Base-by-base conservation (phyloP, 1,140 invertebrate genomes). In the Drosophila bocqueti region DNA sequence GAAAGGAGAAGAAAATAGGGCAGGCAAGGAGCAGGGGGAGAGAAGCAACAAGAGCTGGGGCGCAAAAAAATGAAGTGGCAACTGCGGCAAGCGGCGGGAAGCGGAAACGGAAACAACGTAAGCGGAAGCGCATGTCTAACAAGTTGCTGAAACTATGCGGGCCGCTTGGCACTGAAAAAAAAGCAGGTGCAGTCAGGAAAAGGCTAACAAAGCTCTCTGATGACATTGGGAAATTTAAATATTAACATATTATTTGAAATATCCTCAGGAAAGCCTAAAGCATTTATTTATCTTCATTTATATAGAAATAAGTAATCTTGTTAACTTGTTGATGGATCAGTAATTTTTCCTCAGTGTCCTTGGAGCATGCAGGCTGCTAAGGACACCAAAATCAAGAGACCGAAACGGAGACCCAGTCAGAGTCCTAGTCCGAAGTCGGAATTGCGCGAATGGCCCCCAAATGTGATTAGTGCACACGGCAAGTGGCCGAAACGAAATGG, bases 81-180 rank as follows among this genome's bases (percentile, higher is more conserved):
- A 84, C 66, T 71, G 75, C 71, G 61, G 71, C 49, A 26, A 62
- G 66, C 54, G 62, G 45, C 54, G 62, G 76, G 71, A 75, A 84
- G 59, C 81, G 83, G 83, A 89, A 87, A 60, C 81, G 85, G 84
- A 89, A 89, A 87, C 84, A 89, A 64, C 81, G 81, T 68, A 75
- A 78, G 52, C 84, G 84, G 84, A 87, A 87, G 81, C 84, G 64
- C 84, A 89, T 87, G 84, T 87, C 84, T 87, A 87, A 87, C 84
- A 87, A 87, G 61, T 87, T 87, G 81, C 81, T 83, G 69, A 60
- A 79, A 83, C 79, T 81, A 74, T 74, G 68, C 71, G 36, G 65
- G 47, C n/a, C 29, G 38, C n/a, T 40, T 10, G 10, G 18, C 63
- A 68, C 34, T 24, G 36, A 16, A 29, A 18, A 29, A 67, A 67